Evolutionary conservation across 2,797 vertebrate genomes (phyloP).

Genomic region (Ceryle rudis): DNA sequence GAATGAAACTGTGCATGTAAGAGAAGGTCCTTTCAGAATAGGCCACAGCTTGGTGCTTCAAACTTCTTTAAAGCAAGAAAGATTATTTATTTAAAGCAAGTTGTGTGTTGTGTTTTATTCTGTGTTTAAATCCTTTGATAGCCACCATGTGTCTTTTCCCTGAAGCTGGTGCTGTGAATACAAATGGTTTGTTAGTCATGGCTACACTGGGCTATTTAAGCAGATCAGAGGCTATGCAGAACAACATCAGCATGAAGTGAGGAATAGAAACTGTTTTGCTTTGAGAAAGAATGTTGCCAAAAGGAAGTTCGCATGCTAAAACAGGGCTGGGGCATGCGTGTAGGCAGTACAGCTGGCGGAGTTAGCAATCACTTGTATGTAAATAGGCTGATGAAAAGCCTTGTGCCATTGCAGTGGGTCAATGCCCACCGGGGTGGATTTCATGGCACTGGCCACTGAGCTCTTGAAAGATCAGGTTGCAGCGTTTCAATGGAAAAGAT

Average conservation of each 20-base stretch:
- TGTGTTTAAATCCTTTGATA: not conserved
- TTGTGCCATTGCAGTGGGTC: not conserved
- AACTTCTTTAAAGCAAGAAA: not conserved
- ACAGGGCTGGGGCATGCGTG: not conserved
- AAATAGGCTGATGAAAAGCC: not conserved
- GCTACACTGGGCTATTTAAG: not conserved
- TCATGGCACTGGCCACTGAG: not conserved
- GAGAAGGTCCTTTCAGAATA: not conserved
- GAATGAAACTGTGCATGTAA: not conserved
- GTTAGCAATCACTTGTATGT: not conserved
- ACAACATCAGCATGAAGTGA: not conserved
- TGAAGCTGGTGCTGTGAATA: not conserved
- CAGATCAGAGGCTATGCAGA: not conserved
- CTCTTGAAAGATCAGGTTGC: not conserved
- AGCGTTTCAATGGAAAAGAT: not conserved
- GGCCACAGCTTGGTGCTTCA: not conserved
- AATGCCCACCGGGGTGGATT: not conserved
- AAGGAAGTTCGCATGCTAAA: not conserved
- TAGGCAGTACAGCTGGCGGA: not conserved
- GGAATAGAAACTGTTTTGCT: not conserved
- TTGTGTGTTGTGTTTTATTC: not conserved
- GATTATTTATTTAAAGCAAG: not conserved
- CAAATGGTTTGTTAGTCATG: not conserved
- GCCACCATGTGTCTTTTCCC: not conserved
- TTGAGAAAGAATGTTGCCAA: not conserved